Percentiles rank a stretch among this genome's conserved stretches.
These are phyloP conservation scores for Dasysyrphus tricinctus DNA, from an alignment of 2,888 invertebrate genomes.

Conservation along the genomic window DNA sequence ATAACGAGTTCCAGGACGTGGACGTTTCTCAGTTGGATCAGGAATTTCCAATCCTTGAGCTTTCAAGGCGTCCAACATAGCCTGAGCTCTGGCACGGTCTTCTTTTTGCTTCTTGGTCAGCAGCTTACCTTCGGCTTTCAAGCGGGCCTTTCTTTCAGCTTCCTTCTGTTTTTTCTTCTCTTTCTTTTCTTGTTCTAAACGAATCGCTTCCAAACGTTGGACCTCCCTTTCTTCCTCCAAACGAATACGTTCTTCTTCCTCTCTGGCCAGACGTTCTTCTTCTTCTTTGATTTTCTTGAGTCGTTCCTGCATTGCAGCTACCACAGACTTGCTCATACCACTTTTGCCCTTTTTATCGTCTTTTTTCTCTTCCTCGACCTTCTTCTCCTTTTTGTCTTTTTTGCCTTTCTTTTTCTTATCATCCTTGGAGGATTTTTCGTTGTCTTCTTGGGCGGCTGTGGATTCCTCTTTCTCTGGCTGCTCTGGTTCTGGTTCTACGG, in stretches of 20 bases:
- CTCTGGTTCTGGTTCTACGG: conserved; percentile 2
- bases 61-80: conserved; percentile 93
- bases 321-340: conserved; percentile 92
- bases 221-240: conserved; percentile 90
- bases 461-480: conserved; percentile 78
- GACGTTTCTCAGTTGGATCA: conserved; percentile 86
- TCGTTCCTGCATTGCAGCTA: conserved; percentile 96
- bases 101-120: conserved; percentile 97
- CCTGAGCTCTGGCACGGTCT: conserved; percentile 94
- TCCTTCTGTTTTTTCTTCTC: conserved; percentile 95
- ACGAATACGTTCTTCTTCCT: conserved; percentile 92
- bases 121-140: conserved; percentile 98
- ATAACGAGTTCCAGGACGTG: conserved; percentile 90
- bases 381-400: conserved; percentile 83
- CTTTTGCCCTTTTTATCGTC: conserved; percentile 85
- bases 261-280: conserved; percentile 88
- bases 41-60: conserved; percentile 94
- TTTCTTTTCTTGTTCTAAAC: conserved; percentile 93
- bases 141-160: conserved; percentile 94
- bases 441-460: conserved; percentile 64
- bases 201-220: conserved; percentile 89
- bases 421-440: conserved; percentile 80
- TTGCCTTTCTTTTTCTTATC: conserved; percentile 82
- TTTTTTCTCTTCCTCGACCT: conserved; percentile 85
- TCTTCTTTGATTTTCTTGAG: conserved; percentile 95